A percentile compares a stretch with the other conserved stretches of the same genome.
Conservation (phyloP, 2,113 vertebrate genomes). For the Cryptomyrus ogoouensis region DNA sequence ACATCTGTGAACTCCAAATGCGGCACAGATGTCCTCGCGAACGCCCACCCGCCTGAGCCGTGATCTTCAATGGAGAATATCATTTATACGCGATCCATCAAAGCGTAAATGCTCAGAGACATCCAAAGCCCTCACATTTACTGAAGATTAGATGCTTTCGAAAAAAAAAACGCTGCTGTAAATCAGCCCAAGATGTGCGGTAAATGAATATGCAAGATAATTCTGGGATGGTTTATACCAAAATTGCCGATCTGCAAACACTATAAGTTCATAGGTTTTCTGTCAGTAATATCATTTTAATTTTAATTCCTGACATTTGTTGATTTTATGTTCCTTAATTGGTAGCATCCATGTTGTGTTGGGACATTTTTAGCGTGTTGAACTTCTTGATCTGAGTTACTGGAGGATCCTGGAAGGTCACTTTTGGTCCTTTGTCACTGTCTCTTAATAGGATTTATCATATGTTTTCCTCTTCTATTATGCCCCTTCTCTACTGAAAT, state of each 20-base stretch:
- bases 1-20: slow-evolving; percentile 13
- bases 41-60: neutral
- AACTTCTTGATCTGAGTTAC: neutral
- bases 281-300: neutral
- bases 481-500: neutral
- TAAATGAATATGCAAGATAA: neutral
- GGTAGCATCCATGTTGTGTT: neutral
- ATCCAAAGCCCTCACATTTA: neutral
- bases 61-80: slow-evolving; percentile 6
- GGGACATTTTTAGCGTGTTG: neutral
- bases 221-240: neutral
- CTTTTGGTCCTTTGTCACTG: neutral
- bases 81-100: neutral
- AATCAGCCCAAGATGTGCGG: neutral
- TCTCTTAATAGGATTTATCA: neutral
- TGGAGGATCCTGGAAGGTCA: neutral
- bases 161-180: neutral
- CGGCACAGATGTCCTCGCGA: neutral
- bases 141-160: slow-evolving; percentile 2
- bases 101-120: neutral
- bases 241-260: neutral
- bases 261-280: neutral
- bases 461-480: neutral
- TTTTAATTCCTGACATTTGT: neutral
- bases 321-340: neutral